Conservation (phyloP, 2,888 invertebrate genomes). For the Shargacucullia verbasci region DNA sequence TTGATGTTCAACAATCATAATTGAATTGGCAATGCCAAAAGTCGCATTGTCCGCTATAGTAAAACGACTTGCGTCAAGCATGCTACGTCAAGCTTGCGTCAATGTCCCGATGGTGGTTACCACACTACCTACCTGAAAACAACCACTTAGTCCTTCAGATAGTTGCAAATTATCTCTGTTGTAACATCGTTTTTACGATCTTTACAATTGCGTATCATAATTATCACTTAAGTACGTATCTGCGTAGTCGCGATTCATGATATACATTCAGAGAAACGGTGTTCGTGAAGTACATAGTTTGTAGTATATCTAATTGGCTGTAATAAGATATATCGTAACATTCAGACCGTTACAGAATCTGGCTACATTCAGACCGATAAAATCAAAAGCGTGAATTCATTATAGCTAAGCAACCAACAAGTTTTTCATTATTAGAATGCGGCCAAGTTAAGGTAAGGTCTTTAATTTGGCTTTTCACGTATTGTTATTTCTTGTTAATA, state of each 20-base stretch:
- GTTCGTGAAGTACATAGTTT: conserved; percentile 13
- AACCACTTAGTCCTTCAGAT: conserved; percentile 53
- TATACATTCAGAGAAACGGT: conserved; percentile 16
- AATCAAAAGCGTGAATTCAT: conserved; percentile 46
- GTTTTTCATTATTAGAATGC: conserved; percentile 24
- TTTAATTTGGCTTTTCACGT: conserved; percentile 21
- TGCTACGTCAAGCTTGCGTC: conserved; percentile 53
- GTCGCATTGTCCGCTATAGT: conserved; percentile 61
- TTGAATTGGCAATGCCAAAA: conserved; percentile 62
- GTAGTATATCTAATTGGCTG: conserved; percentile 32
- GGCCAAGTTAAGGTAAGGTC: neutral
- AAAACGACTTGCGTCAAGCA: conserved; percentile 66
- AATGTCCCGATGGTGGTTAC: conserved; percentile 58
- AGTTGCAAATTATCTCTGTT: conserved; percentile 47
- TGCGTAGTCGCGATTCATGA: conserved; percentile 7
- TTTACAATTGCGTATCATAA: conserved; percentile 38
- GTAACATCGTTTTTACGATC: conserved; percentile 40
- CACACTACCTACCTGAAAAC: conserved; percentile 55
- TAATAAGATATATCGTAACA: conserved; percentile 39
- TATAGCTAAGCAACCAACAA: conserved; percentile 19
- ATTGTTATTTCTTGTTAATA: conserved; percentile 9
- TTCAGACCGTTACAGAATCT: conserved; percentile 51
- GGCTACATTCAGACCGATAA: conserved; percentile 41
- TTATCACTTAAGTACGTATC: conserved; percentile 24
- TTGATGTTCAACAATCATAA: conserved; percentile 66